These are phyloP conservation scores for Napeogenes sylphis DNA, from an alignment of 2,888 invertebrate species.

Conservation along the genomic window DNA sequence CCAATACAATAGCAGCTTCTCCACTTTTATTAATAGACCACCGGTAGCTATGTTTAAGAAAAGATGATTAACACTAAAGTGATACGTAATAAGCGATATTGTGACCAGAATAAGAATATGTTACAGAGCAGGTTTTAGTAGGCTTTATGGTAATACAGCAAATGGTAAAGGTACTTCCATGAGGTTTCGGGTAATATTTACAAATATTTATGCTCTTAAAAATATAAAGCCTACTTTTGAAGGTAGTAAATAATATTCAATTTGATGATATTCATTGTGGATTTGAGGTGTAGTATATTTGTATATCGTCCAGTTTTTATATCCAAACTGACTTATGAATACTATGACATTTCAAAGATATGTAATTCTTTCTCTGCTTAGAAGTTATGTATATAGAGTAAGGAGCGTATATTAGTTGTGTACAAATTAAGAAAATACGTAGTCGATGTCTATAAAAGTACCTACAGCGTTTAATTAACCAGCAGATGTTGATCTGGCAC, in stretches of 20 bases:
- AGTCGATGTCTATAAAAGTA: constrained; percentile 37
- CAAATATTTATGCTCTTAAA: too few relatives aligned
- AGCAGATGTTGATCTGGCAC: constrained; percentile 41
- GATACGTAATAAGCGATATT: constrained; percentile 75
- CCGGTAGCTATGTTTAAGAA: constrained; percentile 68
- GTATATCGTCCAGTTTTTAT: too few relatives aligned
- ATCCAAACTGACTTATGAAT: too few relatives aligned
- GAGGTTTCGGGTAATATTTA: too few relatives aligned
- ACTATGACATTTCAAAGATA: too few relatives aligned
- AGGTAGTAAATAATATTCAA: too few relatives aligned
- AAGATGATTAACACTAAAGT: constrained; percentile 76
- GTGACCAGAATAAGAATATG: constrained; percentile 69
- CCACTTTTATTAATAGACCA: constrained; percentile 71
- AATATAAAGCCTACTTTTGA: too few relatives aligned
- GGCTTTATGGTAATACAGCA: constrained; percentile 55
- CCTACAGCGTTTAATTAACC: constrained; percentile 41
- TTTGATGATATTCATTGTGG: too few relatives aligned
- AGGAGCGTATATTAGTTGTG: constrained; percentile 5
- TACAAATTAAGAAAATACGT: constrained; percentile 27
- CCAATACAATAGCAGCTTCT: constrained; percentile 74
- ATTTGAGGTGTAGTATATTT: too few relatives aligned
- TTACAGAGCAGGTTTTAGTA: constrained; percentile 60
- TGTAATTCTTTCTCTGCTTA: too few relatives aligned
- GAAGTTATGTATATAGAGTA: too few relatives aligned
- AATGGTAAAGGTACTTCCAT: neutral